Base-by-base conservation (phyloP, 1,140 invertebrate genomes). In the Scaptodrosophila lebanonensis region DNA sequence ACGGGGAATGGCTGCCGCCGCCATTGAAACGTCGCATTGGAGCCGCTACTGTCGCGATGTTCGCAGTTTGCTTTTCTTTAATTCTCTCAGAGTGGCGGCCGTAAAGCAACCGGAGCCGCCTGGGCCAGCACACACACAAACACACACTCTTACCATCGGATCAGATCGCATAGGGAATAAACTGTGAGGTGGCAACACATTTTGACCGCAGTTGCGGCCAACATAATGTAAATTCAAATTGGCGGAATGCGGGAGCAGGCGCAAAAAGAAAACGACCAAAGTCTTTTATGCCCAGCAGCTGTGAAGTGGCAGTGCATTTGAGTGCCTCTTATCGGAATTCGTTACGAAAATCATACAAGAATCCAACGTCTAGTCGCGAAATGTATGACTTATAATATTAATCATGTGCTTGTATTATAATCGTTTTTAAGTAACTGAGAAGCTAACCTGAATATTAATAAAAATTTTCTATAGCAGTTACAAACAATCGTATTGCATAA, bases 211-310 rank as follows among this genome's bases (percentile, higher is more conserved):
- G 45, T 38, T n/a, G 48, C 35, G 25, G 45, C 39, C 39, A 52
- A 36, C 61, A 49, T 60, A 60, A 65, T 60, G 49, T 49, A 49
- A 61, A 61, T 53, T 53, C 39, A 38, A 49, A 48, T 48, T 48
- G 48, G 12, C n/a, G 27, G 17, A 25, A 29, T 1, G 47, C 22
- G 8, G 18, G 17, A 7, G 3, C 25, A 13, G 4, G 16, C 3
- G 27, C 27, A 17, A 20, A 27, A n/a, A 9, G 15, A 44, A 43
- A 11, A 8, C 25, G 18, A 9, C n/a, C 38, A 29, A 30, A 22
- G 51, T 9, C 12, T 32, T 32, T n/a, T n/a, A n/a, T n/a, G n/a
- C n/a, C n/a, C n/a, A n/a, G n/a, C n/a, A n/a, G n/a, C n/a, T n/a
- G n/a, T n/a, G n/a, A n/a, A n/a, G n/a, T n/a, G n/a, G n/a, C n/a